Evolutionary conservation across 2,888 invertebrate genomes (phyloP), one percentile per base, ranked within the genome.

Genomic region (Fragum fragum): DNA sequence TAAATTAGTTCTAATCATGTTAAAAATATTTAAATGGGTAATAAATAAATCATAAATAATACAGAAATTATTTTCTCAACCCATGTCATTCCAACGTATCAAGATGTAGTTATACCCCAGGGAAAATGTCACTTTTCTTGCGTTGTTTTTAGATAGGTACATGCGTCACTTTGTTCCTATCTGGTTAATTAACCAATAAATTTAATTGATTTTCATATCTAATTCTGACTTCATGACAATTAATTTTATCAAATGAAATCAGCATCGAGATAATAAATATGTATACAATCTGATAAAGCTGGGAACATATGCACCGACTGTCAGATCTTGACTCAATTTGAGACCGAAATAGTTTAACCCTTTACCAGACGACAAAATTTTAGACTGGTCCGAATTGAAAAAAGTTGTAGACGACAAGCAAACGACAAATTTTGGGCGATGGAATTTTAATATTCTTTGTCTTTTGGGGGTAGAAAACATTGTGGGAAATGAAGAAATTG

Each of bases 181-280:
- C 63, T 63, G 16, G 14, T 53, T 36, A 36, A 55, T 71, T 52
- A 63, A 42, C 57, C 71, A 63, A 79, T 74, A 71, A 69, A 52
- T 75, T 80, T 76, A 82, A 73, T 77, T 76, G 79, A 80, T 83
- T 83, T 80, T 77, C 73, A 76, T 77, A 63, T 75, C 74, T 85
- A 76, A 85, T 76, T 72, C 79, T 77, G 74, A 80, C 80, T 82
- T 82, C 70, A 73, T 85, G 85, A 80, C 85, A 82, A 77, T 59
- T 81, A 68, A 61, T 75, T 66, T 80, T 82, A 82, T 82, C 81
- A 63, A 53, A 76, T 75, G 55, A 76, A 76, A 79, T 76, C 73
- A 76, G 9, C n/a, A 79, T 76, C 76, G 77, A 85, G 78, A 82
- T 75, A 80, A 85, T 76, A 72, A 72, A 84, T 57, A 82, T 72